Conservation (phyloP, 1,140 invertebrate species). For the Geopemphigus sp. region DNA sequence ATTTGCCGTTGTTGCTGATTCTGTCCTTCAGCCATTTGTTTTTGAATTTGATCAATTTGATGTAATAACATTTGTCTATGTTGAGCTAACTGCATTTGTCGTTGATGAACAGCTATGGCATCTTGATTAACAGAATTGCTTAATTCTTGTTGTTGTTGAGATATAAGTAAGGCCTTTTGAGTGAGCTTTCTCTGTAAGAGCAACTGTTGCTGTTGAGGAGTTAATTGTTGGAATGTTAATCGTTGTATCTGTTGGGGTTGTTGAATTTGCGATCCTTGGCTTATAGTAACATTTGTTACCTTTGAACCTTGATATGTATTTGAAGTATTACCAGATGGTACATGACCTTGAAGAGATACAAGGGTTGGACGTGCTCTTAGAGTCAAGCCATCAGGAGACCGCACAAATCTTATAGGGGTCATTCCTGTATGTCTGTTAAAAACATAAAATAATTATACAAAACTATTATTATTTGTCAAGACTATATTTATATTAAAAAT, state of each 20-base stretch:
- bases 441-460: slow-evolving; percentile 28
- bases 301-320: slow-evolving; percentile 47
- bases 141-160: slow-evolving; percentile 47
- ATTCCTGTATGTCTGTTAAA: slow-evolving; percentile 53
- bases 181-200: slow-evolving; percentile 55
- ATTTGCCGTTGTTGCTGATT: slow-evolving; percentile 46
- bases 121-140: slow-evolving; percentile 50
- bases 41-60: slow-evolving; percentile 50
- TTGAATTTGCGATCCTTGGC: slow-evolving; percentile 49
- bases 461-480: no score
- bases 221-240: slow-evolving; percentile 50
- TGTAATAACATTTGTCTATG: slow-evolving; percentile 50
- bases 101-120: slow-evolving; percentile 42
- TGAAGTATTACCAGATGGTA: slow-evolving; percentile 37
- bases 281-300: slow-evolving; percentile 44
- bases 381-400: slow-evolving; percentile 52
- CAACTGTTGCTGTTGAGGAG: slow-evolving; percentile 58
- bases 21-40: slow-evolving; percentile 49
- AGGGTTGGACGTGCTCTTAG: slow-evolving; percentile 50
- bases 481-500: no score
- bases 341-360: slow-evolving; percentile 50
- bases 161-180: slow-evolving; percentile 39
- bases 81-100: slow-evolving; percentile 52
- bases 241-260: slow-evolving; percentile 42
- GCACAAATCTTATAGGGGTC: slow-evolving; percentile 52